Conservation (phyloP, 2,888 invertebrate species). For the Ophraella communa region DNA sequence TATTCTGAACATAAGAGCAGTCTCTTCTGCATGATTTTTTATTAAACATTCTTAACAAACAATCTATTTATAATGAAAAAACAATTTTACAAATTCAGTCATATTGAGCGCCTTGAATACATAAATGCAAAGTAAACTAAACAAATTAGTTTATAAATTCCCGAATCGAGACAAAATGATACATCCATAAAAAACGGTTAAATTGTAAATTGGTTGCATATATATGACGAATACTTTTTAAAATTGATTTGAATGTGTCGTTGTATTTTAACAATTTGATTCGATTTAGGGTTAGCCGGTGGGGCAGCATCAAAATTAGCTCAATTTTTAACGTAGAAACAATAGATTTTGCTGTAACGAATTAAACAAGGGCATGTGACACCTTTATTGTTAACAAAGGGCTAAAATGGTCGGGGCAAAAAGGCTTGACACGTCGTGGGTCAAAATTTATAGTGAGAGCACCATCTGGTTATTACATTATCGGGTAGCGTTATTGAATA, state of each 20-base stretch:
- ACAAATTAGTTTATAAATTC: no score
- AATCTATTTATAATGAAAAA: no score
- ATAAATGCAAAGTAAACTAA: no score
- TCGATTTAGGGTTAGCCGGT: background rate
- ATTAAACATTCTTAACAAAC: no score
- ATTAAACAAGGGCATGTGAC: slow-evolving; percentile 47
- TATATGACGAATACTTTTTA: background rate
- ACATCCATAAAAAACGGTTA: background rate
- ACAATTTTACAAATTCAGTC: no score
- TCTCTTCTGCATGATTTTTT: no score
- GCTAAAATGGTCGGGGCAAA: slow-evolving; percentile 46
- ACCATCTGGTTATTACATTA: slow-evolving; percentile 46
- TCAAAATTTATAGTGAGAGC: slow-evolving; percentile 47
- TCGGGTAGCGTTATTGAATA: slow-evolving; percentile 37
- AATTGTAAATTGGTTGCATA: background rate
- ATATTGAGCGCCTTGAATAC: no score
- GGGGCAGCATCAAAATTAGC: slow-evolving; percentile 10
- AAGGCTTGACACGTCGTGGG: slow-evolving; percentile 40
- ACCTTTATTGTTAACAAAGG: slow-evolving; percentile 48
- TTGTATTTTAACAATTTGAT: no score
- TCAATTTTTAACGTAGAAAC: slow-evolving; percentile 37
- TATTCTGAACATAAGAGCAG: no score
- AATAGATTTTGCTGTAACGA: slow-evolving; percentile 45
- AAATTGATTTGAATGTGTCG: background rate
- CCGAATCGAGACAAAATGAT: background rate